phyloP scores from a whole-genome alignment of 2,888 invertebrate species.

The Cantharis flavilabris region DNA sequence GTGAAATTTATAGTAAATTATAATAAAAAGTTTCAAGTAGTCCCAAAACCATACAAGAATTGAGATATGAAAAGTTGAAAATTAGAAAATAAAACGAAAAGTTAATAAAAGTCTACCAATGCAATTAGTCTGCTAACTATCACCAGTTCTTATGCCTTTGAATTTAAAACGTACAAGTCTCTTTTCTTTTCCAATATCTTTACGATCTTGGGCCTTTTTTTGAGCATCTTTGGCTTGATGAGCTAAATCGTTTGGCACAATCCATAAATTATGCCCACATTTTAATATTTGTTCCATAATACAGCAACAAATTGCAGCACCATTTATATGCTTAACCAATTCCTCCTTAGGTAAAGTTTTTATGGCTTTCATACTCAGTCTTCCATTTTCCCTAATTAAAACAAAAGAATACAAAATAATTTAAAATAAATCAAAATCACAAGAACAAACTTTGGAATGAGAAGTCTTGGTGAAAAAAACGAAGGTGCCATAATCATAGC shows the following conservation, averaged over 20 bases:
- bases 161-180: conserved; percentile 46
- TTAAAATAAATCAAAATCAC: neutral
- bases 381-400: conserved; percentile 11
- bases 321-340: conserved; percentile 66
- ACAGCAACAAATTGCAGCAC: conserved; percentile 86
- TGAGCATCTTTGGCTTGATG: conserved; percentile 61
- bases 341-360: conserved; percentile 42
- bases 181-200: conserved; percentile 48
- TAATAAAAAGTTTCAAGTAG: neutral
- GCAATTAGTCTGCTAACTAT: conserved; percentile 10
- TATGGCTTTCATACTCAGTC: conserved; percentile 10
- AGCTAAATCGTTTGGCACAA: conserved; percentile 74
- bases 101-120: neutral
- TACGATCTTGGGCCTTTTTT: conserved; percentile 46
- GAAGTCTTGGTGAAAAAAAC: conserved; percentile 74
- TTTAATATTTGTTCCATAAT: conserved; percentile 83
- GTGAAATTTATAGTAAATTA: neutral
- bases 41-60: neutral
- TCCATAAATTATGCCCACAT: conserved; percentile 78
- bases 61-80: neutral
- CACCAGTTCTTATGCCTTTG: conserved; percentile 2
- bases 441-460: conserved; percentile 48
- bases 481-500: conserved; percentile 96
- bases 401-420: neutral
- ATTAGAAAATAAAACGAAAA: conserved; percentile 1